Evolutionary conservation across 2,888 invertebrate genomes (phyloP).

Genomic region (Caenorhabditis afra): DNA sequence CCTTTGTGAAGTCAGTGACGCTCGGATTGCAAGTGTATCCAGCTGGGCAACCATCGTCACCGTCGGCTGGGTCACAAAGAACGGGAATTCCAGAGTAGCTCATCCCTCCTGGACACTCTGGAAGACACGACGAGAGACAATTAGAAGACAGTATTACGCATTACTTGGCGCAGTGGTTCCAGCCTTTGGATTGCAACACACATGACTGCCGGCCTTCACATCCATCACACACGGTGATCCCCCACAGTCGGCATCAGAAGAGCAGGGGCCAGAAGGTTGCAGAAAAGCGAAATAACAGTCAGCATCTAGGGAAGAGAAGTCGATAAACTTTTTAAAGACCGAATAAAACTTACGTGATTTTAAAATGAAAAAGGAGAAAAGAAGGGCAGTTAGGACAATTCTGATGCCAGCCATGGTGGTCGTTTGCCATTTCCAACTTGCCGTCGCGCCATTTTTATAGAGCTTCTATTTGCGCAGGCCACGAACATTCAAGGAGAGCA

Average conservation of each 20-base stretch:
- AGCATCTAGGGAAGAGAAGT: conserved; percentile 12
- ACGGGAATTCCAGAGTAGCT: conserved; percentile 53
- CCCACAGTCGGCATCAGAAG: conserved; percentile 51
- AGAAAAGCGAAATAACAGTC: conserved; percentile 60
- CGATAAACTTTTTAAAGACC: background rate
- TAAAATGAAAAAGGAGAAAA: conserved; percentile 12
- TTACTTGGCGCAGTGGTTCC: conserved; percentile 57
- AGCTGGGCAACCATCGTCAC: conserved; percentile 57
- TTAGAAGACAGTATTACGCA: background rate
- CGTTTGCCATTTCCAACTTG: conserved; percentile 44
- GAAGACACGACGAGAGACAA: conserved; percentile 3
- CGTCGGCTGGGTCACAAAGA: conserved; percentile 57
- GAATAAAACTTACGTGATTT: conserved; percentile 25
- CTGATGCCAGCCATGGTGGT: conserved; percentile 43
- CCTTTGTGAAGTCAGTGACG: conserved; percentile 56
- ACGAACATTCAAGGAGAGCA: conserved; percentile 48
- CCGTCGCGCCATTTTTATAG: conserved; percentile 49
- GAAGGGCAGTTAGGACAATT: conserved; percentile 17
- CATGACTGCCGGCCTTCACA: conserved; percentile 35
- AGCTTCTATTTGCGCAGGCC: conserved; percentile 56
- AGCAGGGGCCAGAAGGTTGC: conserved; percentile 34
- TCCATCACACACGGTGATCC: conserved; percentile 56
- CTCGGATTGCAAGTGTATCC: conserved; percentile 44
- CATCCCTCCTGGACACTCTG: conserved; percentile 56
- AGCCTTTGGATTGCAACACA: conserved; percentile 52